Evolutionary conservation across 1,140 invertebrate genomes (phyloP).

Genomic region (Campoletis sonorensis): DNA sequence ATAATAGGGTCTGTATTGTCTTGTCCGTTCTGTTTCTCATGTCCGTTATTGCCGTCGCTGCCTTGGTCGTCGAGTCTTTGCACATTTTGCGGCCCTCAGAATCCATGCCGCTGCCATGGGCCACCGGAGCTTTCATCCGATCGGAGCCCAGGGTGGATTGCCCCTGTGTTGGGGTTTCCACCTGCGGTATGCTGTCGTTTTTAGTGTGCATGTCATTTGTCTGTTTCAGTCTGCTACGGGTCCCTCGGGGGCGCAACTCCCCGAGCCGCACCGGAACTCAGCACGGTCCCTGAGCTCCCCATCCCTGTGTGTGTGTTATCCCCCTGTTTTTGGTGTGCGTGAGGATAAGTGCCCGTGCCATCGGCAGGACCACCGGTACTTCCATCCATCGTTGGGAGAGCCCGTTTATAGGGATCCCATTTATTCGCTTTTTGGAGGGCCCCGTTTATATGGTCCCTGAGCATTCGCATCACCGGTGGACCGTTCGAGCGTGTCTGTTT

Average conservation of each 20-base stretch:
- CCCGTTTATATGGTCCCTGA: no score
- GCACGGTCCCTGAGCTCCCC: constrained; percentile 26
- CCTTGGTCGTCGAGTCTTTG: neutral
- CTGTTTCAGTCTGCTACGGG: constrained; percentile 33
- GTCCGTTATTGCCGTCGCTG: neutral
- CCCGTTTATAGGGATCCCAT: no score
- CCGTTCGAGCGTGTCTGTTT: no score
- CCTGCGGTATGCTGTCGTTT: constrained; percentile 14
- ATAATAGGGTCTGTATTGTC: neutral
- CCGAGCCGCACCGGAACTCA: constrained; percentile 30
- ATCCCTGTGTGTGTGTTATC: no score
- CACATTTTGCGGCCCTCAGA: constrained; percentile 38
- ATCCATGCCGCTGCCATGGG: constrained; percentile 22
- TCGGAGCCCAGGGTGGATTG: constrained; percentile 39
- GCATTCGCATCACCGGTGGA: no score
- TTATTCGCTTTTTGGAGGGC: no score
- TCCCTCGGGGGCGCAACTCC: constrained; percentile 40
- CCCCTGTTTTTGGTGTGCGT: no score
- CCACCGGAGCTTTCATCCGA: constrained; percentile 40
- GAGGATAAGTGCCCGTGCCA: no score
- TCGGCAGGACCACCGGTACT: no score
- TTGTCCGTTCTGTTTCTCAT: constrained; percentile 11
- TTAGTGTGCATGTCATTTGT: neutral
- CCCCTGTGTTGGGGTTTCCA: constrained; percentile 35
- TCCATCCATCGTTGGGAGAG: no score